Conservation (phyloP, 2,797 vertebrate genomes). For the Helostoma temminkii region DNA sequence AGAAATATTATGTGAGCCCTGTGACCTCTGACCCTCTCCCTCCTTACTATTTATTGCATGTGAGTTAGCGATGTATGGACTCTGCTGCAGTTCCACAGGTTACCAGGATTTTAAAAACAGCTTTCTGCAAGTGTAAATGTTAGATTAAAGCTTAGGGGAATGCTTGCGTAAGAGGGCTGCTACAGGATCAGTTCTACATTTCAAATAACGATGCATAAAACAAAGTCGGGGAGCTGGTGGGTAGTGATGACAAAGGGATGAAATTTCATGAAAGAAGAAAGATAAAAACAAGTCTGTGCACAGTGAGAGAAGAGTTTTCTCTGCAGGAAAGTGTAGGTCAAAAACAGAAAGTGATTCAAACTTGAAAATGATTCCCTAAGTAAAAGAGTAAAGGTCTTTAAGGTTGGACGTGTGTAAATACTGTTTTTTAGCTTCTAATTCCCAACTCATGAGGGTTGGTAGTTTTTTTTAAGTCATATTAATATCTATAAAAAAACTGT, state of each 20-base stretch:
- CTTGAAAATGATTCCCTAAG: not conserved
- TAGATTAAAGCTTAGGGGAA: slow-evolving; percentile 14
- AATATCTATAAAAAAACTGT: too few species aligned
- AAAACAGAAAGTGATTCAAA: not conserved
- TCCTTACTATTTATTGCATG: slow-evolving; percentile 13
- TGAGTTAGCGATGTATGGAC: not conserved
- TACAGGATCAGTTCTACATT: slow-evolving; percentile 10
- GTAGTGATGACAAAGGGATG: slow-evolving; percentile 5
- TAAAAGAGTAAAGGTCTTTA: not conserved
- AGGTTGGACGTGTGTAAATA: not conserved
- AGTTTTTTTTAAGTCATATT: too few species aligned
- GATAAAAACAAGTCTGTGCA: not conserved
- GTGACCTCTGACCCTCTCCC: slow-evolving; percentile 8
- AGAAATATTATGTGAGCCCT: slow-evolving; percentile 6
- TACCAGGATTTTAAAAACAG: not conserved
- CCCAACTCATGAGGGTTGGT: too few species aligned
- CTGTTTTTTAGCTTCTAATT: too few species aligned
- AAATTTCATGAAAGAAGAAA: slow-evolving; percentile 7
- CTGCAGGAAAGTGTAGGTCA: not conserved
- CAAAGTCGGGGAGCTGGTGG: slow-evolving; percentile 8
- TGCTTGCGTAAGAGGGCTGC: slow-evolving; percentile 19
- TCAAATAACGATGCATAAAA: slow-evolving; percentile 23
- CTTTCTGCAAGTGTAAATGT: slow-evolving; percentile 11
- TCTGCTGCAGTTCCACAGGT: not conserved
- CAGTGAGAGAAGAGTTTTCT: not conserved